Evolutionary conservation across 2,797 vertebrate genomes (phyloP).

Genomic region (Vultur gryphus): DNA sequence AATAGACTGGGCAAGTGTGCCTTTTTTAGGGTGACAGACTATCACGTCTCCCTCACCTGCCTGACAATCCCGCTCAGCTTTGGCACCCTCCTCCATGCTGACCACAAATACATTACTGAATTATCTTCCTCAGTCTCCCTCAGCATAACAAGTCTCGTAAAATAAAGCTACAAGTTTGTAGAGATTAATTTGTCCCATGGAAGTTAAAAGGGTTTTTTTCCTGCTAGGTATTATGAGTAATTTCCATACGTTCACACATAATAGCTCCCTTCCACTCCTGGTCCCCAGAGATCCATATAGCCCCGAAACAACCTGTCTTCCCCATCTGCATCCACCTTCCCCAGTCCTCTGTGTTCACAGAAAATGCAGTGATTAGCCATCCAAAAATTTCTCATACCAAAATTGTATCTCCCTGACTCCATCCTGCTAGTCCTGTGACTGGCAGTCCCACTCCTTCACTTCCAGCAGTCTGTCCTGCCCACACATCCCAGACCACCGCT

Average conservation of each 20-base stretch:
- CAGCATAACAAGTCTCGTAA: neutral
- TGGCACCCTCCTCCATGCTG: neutral
- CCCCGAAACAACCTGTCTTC: neutral
- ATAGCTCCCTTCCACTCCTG: neutral
- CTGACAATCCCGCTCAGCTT: neutral
- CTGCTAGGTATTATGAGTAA: neutral
- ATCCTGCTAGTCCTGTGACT: neutral
- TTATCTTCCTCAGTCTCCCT: neutral
- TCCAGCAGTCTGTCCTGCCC: neutral
- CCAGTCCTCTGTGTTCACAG: neutral
- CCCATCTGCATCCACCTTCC: neutral
- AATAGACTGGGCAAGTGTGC: neutral
- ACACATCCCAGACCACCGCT: neutral
- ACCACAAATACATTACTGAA: neutral
- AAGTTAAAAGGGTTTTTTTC: neutral
- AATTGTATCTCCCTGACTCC: neutral
- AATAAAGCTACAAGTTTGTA: neutral
- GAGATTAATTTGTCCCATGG: neutral
- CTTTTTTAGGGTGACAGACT: neutral
- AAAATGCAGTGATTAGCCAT: neutral
- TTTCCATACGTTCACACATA: accelerated
- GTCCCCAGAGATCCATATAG: neutral
- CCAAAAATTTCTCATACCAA: neutral
- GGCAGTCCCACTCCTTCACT: neutral
- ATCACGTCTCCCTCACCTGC: neutral